These are phyloP conservation scores for Panthera tigris DNA, from an alignment of 2,113 vertebrate species.

Conservation along the genomic window DNA sequence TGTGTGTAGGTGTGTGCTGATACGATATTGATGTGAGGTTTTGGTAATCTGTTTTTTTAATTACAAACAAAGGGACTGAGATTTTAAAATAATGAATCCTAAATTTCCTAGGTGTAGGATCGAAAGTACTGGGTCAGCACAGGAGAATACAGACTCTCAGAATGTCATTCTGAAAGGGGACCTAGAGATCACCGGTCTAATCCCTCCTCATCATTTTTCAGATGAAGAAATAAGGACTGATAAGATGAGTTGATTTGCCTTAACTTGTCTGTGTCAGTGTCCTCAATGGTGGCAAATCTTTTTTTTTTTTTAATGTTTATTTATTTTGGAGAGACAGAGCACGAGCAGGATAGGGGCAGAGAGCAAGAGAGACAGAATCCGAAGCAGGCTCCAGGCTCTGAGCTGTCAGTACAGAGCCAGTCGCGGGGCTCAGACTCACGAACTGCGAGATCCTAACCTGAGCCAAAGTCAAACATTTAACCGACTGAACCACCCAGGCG, in stretches of 20 bases:
- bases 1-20: not conserved
- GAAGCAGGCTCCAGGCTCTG: too few species aligned
- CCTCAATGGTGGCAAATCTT: not conserved
- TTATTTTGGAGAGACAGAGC: too few species aligned
- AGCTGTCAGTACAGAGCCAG: too few species aligned
- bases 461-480: too few species aligned
- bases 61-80: not conserved
- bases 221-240: not conserved
- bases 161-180: not conserved
- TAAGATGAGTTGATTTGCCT: not conserved
- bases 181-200: not conserved
- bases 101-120: not conserved
- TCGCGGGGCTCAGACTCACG: too few species aligned
- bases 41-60: not conserved
- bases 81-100: not conserved
- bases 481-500: too few species aligned
- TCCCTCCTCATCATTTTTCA: not conserved
- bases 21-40: not conserved
- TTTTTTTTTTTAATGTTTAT: too few species aligned
- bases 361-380: too few species aligned
- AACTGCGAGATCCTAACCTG: too few species aligned
- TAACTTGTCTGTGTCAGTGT: not conserved
- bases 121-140: not conserved
- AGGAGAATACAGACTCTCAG: not conserved
- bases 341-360: too few species aligned